Conservation (phyloP, 35 echinoderm and acorn worm species). For the Ptychodera flava region DNA sequence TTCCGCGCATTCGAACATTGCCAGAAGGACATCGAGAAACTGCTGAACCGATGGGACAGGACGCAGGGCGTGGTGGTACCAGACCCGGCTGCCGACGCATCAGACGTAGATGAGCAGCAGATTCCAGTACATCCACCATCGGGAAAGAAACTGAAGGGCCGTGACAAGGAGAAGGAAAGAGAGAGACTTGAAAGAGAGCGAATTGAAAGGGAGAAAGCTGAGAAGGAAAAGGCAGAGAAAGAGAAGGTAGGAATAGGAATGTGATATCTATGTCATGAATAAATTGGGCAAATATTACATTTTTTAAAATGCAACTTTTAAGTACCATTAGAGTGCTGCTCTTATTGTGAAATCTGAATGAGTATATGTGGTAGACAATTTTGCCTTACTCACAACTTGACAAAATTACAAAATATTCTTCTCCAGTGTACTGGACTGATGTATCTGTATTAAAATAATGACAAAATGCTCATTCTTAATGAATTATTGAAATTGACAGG, state of each 20-base stretch:
- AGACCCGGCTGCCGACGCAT: conserved; percentile 43
- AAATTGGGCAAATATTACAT: too few species aligned
- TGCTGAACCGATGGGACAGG: conserved; percentile 82
- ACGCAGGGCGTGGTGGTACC: conserved; percentile 57
- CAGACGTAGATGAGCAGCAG: conserved; percentile 61
- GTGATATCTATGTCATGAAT: too few species aligned
- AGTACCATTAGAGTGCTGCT: too few species aligned
- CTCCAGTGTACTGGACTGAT: too few species aligned
- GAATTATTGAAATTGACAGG: too few species aligned
- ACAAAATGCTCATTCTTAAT: too few species aligned
- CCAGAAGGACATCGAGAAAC: conserved; percentile 88
- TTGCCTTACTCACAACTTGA: too few species aligned
- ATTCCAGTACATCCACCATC: conserved; percentile 75
- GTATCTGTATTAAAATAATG: too few species aligned
- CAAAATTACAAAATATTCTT: too few species aligned
- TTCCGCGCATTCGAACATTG: conserved; percentile 97
- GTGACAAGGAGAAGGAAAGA: conserved; percentile 91
- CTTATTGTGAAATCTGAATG: too few species aligned
- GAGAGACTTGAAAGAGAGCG: conserved; percentile 71
- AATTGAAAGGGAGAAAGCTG: conserved; percentile 58
- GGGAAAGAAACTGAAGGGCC: conserved; percentile 83
- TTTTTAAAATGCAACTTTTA: too few species aligned
- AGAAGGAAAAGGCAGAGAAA: conserved; percentile 80
- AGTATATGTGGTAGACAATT: too few species aligned
- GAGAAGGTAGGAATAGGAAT: conserved; percentile 8